These are phyloP conservation scores for Limenitis arthemis DNA, from an alignment of 2,888 invertebrate species.

Conservation along the genomic window DNA sequence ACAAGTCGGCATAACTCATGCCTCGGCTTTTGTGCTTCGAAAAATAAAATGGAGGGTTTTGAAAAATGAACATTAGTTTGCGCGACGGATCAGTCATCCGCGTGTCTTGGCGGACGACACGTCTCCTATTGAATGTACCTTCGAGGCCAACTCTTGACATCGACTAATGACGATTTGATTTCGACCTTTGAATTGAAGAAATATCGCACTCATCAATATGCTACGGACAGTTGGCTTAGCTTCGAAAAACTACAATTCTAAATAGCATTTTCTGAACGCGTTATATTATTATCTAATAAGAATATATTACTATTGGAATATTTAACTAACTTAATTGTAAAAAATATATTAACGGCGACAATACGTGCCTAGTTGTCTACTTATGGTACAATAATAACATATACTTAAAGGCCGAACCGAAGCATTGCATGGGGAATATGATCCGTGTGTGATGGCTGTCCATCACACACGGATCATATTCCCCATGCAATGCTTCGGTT, in stretches of 20 bases:
- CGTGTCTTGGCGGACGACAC: constrained; percentile 51
- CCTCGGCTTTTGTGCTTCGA: constrained; percentile 61
- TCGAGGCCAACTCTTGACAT: constrained; percentile 29
- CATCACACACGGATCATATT: too few relatives aligned
- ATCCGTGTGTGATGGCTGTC: too few relatives aligned
- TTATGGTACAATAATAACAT: too few relatives aligned
- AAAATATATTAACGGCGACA: too few relatives aligned
- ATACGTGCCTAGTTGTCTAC: too few relatives aligned
- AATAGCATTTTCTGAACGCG: constrained; percentile 17
- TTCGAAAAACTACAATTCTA: constrained; percentile 3
- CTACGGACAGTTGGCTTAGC: constrained; percentile 10
- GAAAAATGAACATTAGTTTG: constrained; percentile 65
- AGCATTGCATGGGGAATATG: too few relatives aligned
- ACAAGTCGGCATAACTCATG: constrained; percentile 66
- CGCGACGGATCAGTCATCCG: constrained; percentile 67
- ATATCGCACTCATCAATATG: constrained; percentile 21
- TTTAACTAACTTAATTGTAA: too few relatives aligned
- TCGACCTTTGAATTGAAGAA: constrained; percentile 35
- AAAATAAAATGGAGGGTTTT: constrained; percentile 52
- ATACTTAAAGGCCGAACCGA: too few relatives aligned
- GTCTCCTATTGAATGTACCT: constrained; percentile 36
- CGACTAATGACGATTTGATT: constrained; percentile 54
- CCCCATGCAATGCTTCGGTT: too few relatives aligned
- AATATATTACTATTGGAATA: not conserved
- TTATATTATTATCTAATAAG: constrained; percentile 4